A percentile compares a stretch with the other conserved stretches of the same genome.
Evolutionary conservation across 2,113 vertebrate genomes (phyloP).

Genomic region (Callocephalon fimbriatum): DNA sequence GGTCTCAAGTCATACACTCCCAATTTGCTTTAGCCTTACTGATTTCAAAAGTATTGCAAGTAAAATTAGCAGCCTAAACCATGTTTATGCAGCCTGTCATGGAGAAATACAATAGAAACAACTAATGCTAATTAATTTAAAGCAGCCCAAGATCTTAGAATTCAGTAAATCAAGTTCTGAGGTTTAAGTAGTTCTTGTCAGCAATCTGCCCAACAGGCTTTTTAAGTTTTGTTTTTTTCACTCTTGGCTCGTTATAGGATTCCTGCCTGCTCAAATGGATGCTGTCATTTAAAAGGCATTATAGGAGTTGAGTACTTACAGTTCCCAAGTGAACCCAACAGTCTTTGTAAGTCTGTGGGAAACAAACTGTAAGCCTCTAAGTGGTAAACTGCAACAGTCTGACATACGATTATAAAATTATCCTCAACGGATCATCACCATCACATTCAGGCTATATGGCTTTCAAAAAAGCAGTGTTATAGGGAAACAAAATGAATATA

Average conservation of each 20-base stretch:
- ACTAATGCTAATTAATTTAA: slow-evolving; percentile 2
- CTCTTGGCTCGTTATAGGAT: background rate
- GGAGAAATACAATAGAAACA: slow-evolving; percentile 21
- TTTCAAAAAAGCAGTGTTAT: background rate
- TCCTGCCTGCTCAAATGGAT: background rate
- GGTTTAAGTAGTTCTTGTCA: background rate
- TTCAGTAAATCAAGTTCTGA: slow-evolving; percentile 2
- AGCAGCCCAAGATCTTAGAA: background rate
- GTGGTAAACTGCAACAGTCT: background rate
- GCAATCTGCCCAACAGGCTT: background rate
- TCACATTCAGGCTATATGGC: background rate
- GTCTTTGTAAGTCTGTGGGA: background rate
- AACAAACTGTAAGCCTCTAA: background rate
- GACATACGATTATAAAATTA: background rate
- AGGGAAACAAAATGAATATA: background rate
- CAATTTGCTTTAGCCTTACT: background rate
- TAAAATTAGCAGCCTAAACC: slow-evolving; percentile 45
- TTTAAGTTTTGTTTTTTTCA: background rate
- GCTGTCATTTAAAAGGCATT: background rate
- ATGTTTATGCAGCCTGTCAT: background rate
- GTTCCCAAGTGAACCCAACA: background rate
- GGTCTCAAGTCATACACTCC: background rate
- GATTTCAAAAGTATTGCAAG: slow-evolving; percentile 18
- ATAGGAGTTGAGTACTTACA: background rate
- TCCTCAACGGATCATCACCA: background rate